Percentiles rank a stretch among this genome's conserved stretches.
Conservation (phyloP, 1,140 invertebrate species). For the Polypedilum vanderplanki region DNA sequence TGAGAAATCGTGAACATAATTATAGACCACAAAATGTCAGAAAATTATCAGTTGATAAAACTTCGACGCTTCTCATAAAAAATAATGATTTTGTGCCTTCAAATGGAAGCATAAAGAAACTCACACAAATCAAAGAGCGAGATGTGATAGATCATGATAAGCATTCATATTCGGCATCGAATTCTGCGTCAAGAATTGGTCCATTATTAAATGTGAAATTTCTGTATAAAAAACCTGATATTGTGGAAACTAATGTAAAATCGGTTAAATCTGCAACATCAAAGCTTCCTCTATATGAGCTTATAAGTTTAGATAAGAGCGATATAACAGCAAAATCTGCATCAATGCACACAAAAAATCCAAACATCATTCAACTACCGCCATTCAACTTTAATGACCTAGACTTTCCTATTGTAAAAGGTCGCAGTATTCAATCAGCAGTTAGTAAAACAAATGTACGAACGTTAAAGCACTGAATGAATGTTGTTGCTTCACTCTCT, state of each 20-base stretch:
- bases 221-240: not conserved
- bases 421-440: constrained; percentile 5
- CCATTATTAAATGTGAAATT: not conserved
- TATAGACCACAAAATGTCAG: not conserved
- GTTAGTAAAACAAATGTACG: not conserved
- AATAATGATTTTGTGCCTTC: not conserved
- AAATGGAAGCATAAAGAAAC: not conserved
- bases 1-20: not conserved
- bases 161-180: not conserved
- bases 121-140: not conserved
- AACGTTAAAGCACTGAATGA: not conserved
- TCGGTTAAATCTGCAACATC: not conserved
- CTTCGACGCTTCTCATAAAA: not conserved
- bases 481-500: not conserved
- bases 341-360: constrained; percentile 16
- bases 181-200: not conserved
- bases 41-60: constrained; percentile 13
- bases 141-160: not conserved
- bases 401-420: constrained; percentile 5
- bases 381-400: constrained; percentile 16
- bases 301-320: not conserved
- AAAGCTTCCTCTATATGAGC: constrained; percentile 1
- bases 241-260: not conserved
- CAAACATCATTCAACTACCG: not conserved
- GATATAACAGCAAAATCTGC: not conserved